Percentiles rank a stretch among this genome's conserved stretches.
Evolutionary conservation across 2,888 invertebrate species (phyloP).

Genomic region (Drosophila conformis): DNA sequence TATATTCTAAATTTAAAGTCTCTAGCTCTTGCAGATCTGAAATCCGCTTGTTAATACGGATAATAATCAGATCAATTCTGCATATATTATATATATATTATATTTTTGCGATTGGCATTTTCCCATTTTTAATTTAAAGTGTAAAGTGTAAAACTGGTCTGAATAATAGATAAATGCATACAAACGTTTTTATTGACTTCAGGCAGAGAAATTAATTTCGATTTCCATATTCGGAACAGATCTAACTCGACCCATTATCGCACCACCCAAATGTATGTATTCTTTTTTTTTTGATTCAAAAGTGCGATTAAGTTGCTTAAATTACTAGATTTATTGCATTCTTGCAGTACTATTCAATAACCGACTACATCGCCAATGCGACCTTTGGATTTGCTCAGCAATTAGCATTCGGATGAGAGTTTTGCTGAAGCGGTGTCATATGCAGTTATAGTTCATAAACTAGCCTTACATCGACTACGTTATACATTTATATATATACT

Average conservation of each 20-base stretch:
- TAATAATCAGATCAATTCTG: not conserved
- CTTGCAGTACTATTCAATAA: slow-evolving; percentile 36
- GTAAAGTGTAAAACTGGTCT: not conserved
- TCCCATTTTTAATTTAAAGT: not conserved
- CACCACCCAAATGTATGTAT: not conserved
- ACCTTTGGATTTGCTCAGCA: slow-evolving; percentile 42
- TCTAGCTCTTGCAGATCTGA: not conserved
- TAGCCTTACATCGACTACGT: slow-evolving; percentile 34
- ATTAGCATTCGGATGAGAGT: slow-evolving; percentile 16
- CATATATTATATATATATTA: not conserved
- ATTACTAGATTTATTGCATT: slow-evolving; percentile 67
- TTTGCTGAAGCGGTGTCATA: slow-evolving; percentile 5
- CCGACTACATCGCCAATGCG: slow-evolving; percentile 30
- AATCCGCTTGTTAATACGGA: not conserved
- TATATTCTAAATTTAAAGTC: not conserved
- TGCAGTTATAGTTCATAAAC: slow-evolving; percentile 12
- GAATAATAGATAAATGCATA: not conserved
- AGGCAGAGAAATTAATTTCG: not conserved
- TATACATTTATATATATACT: slow-evolving; percentile 14
- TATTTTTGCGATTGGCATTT: not conserved
- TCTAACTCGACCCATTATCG: not conserved
- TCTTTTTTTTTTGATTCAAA: not conserved
- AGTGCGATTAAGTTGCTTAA: slow-evolving; percentile 12
- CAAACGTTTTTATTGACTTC: not conserved
- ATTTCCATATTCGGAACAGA: not conserved